A percentile compares a stretch with the other conserved stretches of the same genome.
Evolutionary conservation across 2,888 invertebrate species (phyloP).

Genomic region (Gasteruption jaculator): DNA sequence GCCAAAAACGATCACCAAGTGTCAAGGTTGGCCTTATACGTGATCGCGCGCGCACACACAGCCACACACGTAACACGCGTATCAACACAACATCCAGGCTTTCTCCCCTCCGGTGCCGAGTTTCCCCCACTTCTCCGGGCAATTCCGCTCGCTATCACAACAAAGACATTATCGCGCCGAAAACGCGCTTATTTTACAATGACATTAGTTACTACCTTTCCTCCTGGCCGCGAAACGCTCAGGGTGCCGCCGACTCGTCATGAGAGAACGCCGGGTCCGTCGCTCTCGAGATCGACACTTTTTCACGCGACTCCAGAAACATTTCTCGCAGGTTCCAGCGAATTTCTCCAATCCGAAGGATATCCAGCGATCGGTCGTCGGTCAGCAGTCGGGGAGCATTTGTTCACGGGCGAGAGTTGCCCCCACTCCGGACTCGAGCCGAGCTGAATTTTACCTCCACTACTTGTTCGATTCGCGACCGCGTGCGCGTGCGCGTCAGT

Average conservation of each 20-base stretch:
- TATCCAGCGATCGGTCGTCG: slow-evolving; percentile 31
- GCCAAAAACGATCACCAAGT: slow-evolving; percentile 41
- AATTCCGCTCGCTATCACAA: slow-evolving; percentile 37
- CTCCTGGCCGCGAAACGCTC: no score
- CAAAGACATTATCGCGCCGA: slow-evolving; percentile 32
- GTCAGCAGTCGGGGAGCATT: no score
- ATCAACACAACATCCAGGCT: slow-evolving; percentile 3
- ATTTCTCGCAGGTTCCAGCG: slow-evolving; percentile 25
- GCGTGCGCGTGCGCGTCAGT: slow-evolving; percentile 36
- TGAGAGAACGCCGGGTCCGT: no score
- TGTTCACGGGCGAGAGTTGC: slow-evolving; percentile 33
- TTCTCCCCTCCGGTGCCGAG: slow-evolving; percentile 18
- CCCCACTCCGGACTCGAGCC: no score
- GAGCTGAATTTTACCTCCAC: no score
- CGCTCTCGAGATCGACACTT: no score
- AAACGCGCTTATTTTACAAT: slow-evolving; percentile 29
- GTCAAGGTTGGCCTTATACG: slow-evolving; percentile 49
- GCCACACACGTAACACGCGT: slow-evolving; percentile 18
- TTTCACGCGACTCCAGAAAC: slow-evolving; percentile 14
- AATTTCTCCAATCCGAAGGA: no score
- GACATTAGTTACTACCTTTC: slow-evolving; percentile 25
- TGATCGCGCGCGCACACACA: slow-evolving; percentile 14
- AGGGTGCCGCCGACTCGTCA: no score
- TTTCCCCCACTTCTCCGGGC: slow-evolving; percentile 16
- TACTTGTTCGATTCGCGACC: slow-evolving; percentile 40